Evolutionary conservation across 2,113 vertebrate genomes (phyloP), one percentile per base, ranked within the genome.

Genomic region (Asarcornis scutulata): DNA sequence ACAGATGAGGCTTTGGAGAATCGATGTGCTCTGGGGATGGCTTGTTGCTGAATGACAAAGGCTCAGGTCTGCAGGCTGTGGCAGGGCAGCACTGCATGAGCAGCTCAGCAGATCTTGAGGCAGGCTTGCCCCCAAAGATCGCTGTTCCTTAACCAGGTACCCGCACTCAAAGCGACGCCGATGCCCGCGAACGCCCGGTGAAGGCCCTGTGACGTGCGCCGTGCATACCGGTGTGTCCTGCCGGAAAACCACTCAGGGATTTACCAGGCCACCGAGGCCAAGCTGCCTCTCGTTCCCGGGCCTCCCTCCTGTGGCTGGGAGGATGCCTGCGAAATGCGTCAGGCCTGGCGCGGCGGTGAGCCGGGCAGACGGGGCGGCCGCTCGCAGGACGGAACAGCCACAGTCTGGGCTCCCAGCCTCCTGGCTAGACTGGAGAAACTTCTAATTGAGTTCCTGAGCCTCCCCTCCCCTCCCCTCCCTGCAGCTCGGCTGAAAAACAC

Each of bases 391-490:
- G 88, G 97, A 97, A 97, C 98, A 99, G 98, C 99, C 98, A 63
- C 98, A 98, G 98, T 99, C 99, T 99, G 98, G 98, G 98, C 98
- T 98, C 97, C 97, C 98, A 98, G 98, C 98, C 98, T 99, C 98
- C 98, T 98, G 98, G 98, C 98, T 98, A 98, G 98, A 98, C 98
- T 98, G 99, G 97, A 98, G 98, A 98, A 99, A 99, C 99, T 99
- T 99, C 98, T 99, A 98, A 99, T 98, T 98, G 99, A 98, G 98
- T 98, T 98, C 98, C 98, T 98, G 98, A 98, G 98, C 96, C 98
- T 95, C 96, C 95, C 98, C 97, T 98, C 96, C 98, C 97, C 97
- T 97, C 91, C 98, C 98, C 98, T 98, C 98, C 98, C 98, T 93
- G 96, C 98, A 98, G 98, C 97, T 97, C 98, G 89, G 97, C 97